Conservation (phyloP, 1,140 invertebrate genomes). For the Drosophila quadrilineata region DNA sequence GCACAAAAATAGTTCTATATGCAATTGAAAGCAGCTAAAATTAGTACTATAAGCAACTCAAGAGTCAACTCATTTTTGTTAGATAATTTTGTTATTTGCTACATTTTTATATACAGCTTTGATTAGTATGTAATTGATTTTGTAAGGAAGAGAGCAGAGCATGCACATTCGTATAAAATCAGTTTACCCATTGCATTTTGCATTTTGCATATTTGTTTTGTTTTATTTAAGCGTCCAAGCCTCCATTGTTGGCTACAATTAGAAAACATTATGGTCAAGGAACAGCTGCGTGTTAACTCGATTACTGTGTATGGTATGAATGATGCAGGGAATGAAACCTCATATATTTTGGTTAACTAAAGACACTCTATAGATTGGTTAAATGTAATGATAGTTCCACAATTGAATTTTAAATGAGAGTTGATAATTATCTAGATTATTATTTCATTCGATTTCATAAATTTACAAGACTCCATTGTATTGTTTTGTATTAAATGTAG, state of each 20-base stretch:
- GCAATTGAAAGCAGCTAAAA: constrained; percentile 29
- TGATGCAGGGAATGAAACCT: constrained; percentile 35
- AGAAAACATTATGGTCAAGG: constrained; percentile 74
- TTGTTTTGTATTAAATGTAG: too few relatives aligned
- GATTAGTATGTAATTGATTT: not conserved
- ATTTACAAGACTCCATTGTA: too few relatives aligned
- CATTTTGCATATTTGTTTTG: constrained; percentile 65
- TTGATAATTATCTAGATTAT: too few relatives aligned
- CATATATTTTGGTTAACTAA: not conserved
- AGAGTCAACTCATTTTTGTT: constrained; percentile 15
- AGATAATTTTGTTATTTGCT: not conserved
- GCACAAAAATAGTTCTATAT: constrained; percentile 41
- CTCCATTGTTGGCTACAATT: constrained; percentile 81
- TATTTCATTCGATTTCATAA: too few relatives aligned
- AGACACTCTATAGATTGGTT: too few relatives aligned
- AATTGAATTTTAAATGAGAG: not conserved
- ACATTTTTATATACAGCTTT: constrained; percentile 4
- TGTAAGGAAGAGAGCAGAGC: constrained; percentile 34
- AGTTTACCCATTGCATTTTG: constrained; percentile 72
- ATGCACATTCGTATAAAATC: constrained; percentile 74
- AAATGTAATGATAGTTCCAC: not conserved
- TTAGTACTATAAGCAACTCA: constrained; percentile 7
- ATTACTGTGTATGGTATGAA: not conserved
- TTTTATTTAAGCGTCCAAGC: constrained; percentile 82
- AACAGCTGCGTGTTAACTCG: constrained; percentile 24